Percentiles rank a stretch among this genome's conserved stretches.
Conservation (phyloP, 2,888 invertebrate species). For the Emmelina monodactyla region DNA sequence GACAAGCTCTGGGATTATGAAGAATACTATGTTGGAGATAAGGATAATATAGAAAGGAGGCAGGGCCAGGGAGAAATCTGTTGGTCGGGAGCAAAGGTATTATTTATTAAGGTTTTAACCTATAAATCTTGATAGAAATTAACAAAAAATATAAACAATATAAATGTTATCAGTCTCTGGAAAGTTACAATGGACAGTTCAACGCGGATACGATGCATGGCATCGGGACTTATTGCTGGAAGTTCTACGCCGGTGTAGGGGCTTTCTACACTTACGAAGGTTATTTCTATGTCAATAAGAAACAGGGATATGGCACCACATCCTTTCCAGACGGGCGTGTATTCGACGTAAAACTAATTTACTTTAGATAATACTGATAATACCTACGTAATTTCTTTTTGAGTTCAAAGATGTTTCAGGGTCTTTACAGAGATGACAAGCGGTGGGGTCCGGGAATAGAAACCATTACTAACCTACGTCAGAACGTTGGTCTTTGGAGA, state of each 20-base stretch:
- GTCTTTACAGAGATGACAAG: constrained; percentile 52
- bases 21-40: constrained; percentile 43
- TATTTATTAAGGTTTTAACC: too few relatives aligned
- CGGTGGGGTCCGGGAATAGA: constrained; percentile 67
- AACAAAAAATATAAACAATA: too few relatives aligned
- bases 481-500: constrained; percentile 67
- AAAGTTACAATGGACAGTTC: constrained; percentile 48
- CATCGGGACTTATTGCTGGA: constrained; percentile 49
- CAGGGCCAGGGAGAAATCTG: constrained; percentile 28
- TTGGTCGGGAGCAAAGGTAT: constrained; percentile 42
- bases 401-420: too few relatives aligned
- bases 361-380: not conserved
- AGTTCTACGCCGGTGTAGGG: constrained; percentile 26
- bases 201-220: constrained; percentile 57
- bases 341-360: constrained; percentile 28
- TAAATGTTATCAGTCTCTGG: constrained; percentile 50
- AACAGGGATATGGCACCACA: constrained; percentile 63
- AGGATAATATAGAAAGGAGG: constrained; percentile 27
- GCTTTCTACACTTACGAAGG: constrained; percentile 48
- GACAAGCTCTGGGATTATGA: constrained; percentile 29
- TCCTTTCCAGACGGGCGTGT: constrained; percentile 53
- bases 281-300: constrained; percentile 50
- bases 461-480: constrained; percentile 36
- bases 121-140: too few relatives aligned
- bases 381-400: too few relatives aligned